Evolutionary conservation across 2,797 vertebrate genomes (phyloP).

Genomic region (Pitangus sulphuratus): DNA sequence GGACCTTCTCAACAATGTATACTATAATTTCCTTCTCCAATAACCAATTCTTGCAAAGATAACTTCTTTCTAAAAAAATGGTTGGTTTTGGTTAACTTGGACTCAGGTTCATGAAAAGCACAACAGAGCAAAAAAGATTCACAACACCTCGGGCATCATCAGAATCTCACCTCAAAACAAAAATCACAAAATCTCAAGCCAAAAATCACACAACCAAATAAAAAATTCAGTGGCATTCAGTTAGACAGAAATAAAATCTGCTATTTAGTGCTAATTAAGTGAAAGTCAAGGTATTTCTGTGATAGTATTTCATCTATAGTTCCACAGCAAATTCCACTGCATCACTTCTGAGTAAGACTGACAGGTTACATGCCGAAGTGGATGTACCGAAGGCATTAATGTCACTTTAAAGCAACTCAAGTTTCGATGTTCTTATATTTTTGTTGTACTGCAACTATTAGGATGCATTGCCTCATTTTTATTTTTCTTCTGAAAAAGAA

Average conservation of each 20-base stretch:
- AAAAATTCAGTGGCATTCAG: not conserved
- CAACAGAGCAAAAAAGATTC: not conserved
- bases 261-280: not conserved
- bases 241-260: not conserved
- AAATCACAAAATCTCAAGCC: too few relatives aligned
- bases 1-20: not conserved
- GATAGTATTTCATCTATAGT: not conserved
- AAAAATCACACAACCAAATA: not conserved
- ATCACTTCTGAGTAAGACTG: not conserved
- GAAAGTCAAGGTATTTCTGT: not conserved
- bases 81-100: not conserved
- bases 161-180: not conserved
- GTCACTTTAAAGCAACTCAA: slow-evolving; percentile 42
- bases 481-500: not conserved
- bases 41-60: not conserved
- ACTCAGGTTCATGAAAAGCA: not conserved
- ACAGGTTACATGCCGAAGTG: not conserved
- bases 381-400: slow-evolving; percentile 35
- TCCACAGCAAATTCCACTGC: not conserved
- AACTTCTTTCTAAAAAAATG: not conserved
- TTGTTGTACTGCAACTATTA: not conserved
- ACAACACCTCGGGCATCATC: not conserved
- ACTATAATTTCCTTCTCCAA: not conserved
- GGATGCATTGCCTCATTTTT: not conserved
- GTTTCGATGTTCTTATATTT: slow-evolving; percentile 9